Evolutionary conservation across 2,888 invertebrate genomes (phyloP), one percentile per base, ranked within the genome.

Genomic region (Mycalesis mineus): DNA sequence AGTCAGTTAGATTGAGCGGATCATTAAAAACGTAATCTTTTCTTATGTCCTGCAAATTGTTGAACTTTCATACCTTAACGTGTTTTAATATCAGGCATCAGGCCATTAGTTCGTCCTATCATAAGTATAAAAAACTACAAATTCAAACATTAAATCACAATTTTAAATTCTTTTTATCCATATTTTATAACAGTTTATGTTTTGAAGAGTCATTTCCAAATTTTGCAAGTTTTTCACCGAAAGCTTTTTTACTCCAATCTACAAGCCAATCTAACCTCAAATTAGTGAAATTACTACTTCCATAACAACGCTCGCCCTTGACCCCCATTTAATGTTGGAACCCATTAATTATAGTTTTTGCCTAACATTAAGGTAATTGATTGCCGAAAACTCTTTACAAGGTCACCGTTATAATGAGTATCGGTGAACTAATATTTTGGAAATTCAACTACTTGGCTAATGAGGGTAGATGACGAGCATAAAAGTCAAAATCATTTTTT

Each of bases 271-370:
- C 29, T 2, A 15, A 8, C 8, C 14, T 31, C 3, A 45, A 31
- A 45, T 45, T 9, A 8, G 39, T 39, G 31, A 45, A 45, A 31
- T 45, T 45, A 31, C 45, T 13, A 31, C 31, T 14, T 31, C 29
- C 45, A 45, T 45, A 29, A 29, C 14, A n/a, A 0, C 29, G 7
- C 1, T 13, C 45, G 45, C 14, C 45, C 45, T 45, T 45, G 45
- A 45, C 45, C 45, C 13, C 29, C 1, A 8, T 31, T 9, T 33
- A 15, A 14, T 11, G 1, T 8, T 11, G 15, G 47, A 11, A 33
- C 9, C 47, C 33, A 47, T 47, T 47, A 47, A 47, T 47, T 33
- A 47, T 33, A 33, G 47, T 47, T 47, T 47, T 47, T 47, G 47
- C 15, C 7, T n/a, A 11, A 11, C 47, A 47, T 47, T 47, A 33